These are phyloP conservation scores for Astur gentilis DNA, from an alignment of 2,113 vertebrate genomes.

Conservation along the genomic window DNA sequence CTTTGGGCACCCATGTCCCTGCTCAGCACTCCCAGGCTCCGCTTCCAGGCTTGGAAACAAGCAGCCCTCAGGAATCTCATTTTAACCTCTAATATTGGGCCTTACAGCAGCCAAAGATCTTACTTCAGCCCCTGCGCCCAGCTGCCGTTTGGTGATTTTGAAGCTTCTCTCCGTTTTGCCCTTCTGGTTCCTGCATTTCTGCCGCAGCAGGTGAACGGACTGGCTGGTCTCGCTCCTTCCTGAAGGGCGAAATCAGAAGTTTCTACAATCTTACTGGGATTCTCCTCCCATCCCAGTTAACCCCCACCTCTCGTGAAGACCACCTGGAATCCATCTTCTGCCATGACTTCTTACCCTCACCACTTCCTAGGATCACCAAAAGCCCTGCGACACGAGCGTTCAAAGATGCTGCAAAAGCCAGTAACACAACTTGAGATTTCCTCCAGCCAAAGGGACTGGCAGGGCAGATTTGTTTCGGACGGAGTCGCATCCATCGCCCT, in stretches of 20 bases:
- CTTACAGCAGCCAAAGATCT: not conserved
- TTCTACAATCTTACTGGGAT: not conserved
- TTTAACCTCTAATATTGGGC: not conserved
- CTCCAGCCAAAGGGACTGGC: not conserved
- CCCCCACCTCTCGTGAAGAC: not conserved
- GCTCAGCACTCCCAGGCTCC: not conserved
- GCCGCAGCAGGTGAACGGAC: not conserved
- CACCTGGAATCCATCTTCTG: accelerated
- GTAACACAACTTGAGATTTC: not conserved
- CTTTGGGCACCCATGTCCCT: not conserved
- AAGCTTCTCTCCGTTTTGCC: not conserved
- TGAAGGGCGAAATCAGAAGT: not conserved
- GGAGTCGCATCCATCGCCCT: not conserved
- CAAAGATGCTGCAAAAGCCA: not conserved
- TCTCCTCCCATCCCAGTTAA: not conserved
- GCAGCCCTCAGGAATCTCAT: not conserved
- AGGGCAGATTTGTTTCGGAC: not conserved
- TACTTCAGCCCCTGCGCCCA: accelerated
- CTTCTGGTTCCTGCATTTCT: not conserved
- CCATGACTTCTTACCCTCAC: not conserved
- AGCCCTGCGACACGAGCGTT: accelerated
- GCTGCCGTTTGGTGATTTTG: not conserved
- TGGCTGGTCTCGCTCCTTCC: not conserved
- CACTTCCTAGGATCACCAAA: not conserved
- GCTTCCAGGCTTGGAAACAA: not conserved